Evolutionary conservation across 2,797 vertebrate genomes (phyloP), one percentile per base, ranked within the genome.

Genomic region (Nyctalus aviator): DNA sequence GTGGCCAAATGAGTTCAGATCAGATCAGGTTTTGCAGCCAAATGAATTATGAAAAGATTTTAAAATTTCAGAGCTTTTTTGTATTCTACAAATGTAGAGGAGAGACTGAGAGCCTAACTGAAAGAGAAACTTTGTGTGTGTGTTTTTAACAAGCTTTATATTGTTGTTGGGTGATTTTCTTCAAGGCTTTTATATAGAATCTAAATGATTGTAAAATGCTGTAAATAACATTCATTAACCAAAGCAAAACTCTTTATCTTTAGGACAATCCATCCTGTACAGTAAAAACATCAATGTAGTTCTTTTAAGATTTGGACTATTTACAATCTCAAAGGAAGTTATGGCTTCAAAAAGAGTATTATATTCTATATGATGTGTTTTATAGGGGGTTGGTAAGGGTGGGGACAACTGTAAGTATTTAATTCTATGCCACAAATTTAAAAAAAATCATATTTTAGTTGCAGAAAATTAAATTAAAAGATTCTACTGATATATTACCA

Each of bases 131-230:
- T 75, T 78, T n/a, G 57, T 44, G 37, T 41, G 37, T 41, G 37
- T 41, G 6, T 44, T 90, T 96, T 89, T 41, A 71, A 92, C 86
- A 41, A 89, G 18, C 15, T 93, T 87, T 87, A 88, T 5, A 21
- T 69, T 71, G 11, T 72, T 66, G 21, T 50, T 57, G 15, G 90
- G 35, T 72, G 32, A 66, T 95, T 95, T 90, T 87, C 77, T 90
- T 75, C 82, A 27, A 21, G 35, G 57, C 13, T 69, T 90, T 79
- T 69, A 66, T 57, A 88, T 0, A 37, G 59, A 81, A 91, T 87
- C 44, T 66, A 62, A 84, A 69, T 71, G 44, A 90, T 15, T 90
- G 1, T 84, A 85, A 95, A 90, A 90, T 64, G 3, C 44, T 76
- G 0, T 76, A 44, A 62, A 89, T 87, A 71, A 85, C 37, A 59